Base-by-base conservation (phyloP, 2,888 invertebrate genomes). In the Podabrus alpinus region DNA sequence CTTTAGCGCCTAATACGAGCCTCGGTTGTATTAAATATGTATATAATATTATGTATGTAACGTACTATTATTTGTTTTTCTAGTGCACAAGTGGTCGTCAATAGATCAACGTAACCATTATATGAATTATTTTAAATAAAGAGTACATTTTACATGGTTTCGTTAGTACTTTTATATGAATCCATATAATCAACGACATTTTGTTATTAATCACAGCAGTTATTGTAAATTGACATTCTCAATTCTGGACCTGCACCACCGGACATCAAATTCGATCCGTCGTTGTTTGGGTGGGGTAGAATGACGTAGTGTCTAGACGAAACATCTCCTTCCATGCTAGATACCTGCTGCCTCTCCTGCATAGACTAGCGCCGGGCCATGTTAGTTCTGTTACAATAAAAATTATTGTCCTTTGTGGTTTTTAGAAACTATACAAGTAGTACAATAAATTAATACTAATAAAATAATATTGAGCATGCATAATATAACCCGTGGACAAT, bases 231-330 rank as follows among this genome's bases (percentile, higher is more conserved):
- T 45, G 45, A 45, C 45, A 45, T 45, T 45, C 45, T 45, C 45
- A 45, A 45, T 45, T 68, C 73, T 73, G 71, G 71, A 73, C 70
- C 72, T 73, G 72, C 70, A 72, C 72, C 71, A 71, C 77, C 71
- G 68, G 77, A 66, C 67, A 74, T 66, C 72, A 74, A 74, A 74
- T 77, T 77, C 76, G 78, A 79, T 78, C 79, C 76, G 75, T 71
- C 76, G 78, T 73, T 75, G 76, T 60, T 72, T 76, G 80, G 78
- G 77, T 75, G 80, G 80, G 81, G 79, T 77, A 78, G 77, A 76
- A 78, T 82, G 82, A 82, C 82, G 81, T 82, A 82, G 81, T 79
- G 82, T 82, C 82, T 82, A 82, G 82, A 82, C 82, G 79, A 77
- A 77, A 79, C 79, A 76, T 75, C 80, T 79, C 80, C 80, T 78